Percentiles rank a stretch among this genome's conserved stretches.
These are phyloP conservation scores for Trissonchulus latispiculum DNA, from an alignment of 2,888 invertebrate genomes.

Conservation along the genomic window DNA sequence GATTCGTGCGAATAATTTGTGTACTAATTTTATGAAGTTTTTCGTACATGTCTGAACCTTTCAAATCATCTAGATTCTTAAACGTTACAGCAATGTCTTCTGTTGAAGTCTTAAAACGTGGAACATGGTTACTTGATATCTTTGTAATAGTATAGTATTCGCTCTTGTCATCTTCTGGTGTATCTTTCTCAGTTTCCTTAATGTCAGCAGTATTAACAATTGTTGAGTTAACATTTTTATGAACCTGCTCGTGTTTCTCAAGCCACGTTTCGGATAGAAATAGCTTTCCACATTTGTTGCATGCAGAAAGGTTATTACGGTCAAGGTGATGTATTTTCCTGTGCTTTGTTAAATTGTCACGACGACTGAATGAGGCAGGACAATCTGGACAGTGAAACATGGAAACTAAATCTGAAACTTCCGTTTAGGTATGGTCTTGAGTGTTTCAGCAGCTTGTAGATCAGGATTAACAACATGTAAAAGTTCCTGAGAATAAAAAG, in stretches of 20 bases:
- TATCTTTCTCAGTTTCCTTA: neutral
- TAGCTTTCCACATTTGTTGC: neutral
- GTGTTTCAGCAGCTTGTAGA: neutral
- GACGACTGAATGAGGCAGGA: neutral
- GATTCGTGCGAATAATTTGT: neutral
- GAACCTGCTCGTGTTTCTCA: neutral
- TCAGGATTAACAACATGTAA: neutral
- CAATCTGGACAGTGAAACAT: neutral
- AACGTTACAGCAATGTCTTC: neutral
- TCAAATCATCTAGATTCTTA: neutral
- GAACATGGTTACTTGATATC: too few relatives aligned
- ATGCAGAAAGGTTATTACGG: neutral
- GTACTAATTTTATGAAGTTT: constrained; percentile 4
- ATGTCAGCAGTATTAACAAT: neutral
- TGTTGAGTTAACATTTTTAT: too few relatives aligned
- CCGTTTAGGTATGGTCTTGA: neutral
- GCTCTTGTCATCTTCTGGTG: too few relatives aligned
- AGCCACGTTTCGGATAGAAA: neutral
- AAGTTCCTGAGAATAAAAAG: neutral
- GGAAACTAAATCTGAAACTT: neutral
- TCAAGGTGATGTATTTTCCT: neutral
- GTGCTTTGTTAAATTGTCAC: neutral
- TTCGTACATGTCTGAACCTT: neutral
- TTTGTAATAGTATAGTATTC: too few relatives aligned
- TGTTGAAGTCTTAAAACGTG: neutral